Evolutionary conservation across 1,140 invertebrate species (phyloP).

Genomic region (Bombus polaris): DNA sequence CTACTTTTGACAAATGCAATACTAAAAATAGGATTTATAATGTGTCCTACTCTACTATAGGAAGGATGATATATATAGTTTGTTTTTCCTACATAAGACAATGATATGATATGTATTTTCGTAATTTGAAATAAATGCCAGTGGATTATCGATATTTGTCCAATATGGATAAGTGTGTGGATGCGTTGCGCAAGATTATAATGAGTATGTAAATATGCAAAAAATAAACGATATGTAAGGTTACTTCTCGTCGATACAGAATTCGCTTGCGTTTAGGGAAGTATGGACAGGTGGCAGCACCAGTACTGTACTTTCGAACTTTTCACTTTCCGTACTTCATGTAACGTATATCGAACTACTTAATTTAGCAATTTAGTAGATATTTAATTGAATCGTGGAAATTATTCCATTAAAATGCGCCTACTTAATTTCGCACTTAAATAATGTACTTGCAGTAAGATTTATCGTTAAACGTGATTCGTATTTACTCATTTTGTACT

Average conservation of each 20-base stretch:
- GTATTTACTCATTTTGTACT: neutral
- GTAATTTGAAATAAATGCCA: conserved; percentile 30
- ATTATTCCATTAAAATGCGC: neutral
- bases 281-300: conserved; percentile 40
- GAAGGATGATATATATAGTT: neutral
- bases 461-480: neutral
- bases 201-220: neutral
- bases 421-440: neutral
- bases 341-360: neutral
- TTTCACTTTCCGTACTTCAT: neutral
- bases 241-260: conserved; percentile 28
- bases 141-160: neutral
- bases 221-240: neutral
- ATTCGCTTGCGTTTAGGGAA: neutral
- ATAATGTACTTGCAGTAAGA: neutral
- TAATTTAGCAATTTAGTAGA: conserved; percentile 19
- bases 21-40: conserved; percentile 14
- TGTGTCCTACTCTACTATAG: neutral
- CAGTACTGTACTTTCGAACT: neutral
- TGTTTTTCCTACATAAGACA: neutral
- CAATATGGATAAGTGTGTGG: no score
- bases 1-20: conserved; percentile 18
- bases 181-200: neutral
- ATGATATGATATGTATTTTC: conserved; percentile 40
- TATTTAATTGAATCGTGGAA: neutral